These are phyloP conservation scores for Drosophila kuntzei DNA, from an alignment of 2,888 invertebrate genomes.

Conservation along the genomic window DNA sequence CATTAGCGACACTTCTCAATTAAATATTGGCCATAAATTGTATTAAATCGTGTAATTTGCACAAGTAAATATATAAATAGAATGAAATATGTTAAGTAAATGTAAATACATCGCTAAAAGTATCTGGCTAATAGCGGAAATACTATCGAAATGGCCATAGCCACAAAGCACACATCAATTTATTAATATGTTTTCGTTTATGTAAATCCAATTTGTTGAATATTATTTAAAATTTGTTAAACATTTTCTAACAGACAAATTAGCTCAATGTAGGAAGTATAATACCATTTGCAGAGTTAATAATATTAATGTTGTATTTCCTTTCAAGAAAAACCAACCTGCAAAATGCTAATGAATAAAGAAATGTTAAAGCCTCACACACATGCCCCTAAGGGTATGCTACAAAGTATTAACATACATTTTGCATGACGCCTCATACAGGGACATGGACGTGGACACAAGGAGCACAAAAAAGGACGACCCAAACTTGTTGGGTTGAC, in stretches of 20 bases:
- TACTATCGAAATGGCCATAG: constrained; percentile 24
- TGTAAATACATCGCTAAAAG: constrained; percentile 47
- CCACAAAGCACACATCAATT: neutral
- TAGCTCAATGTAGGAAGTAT: constrained; percentile 28
- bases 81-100: constrained; percentile 28
- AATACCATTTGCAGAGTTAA: constrained; percentile 41
- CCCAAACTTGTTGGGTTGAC: constrained; percentile 55
- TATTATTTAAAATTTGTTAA: constrained; percentile 55
- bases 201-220: constrained; percentile 49
- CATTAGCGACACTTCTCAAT: constrained; percentile 45
- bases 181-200: constrained; percentile 18
- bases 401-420: constrained; percentile 51
- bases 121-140: constrained; percentile 32
- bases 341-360: constrained; percentile 66
- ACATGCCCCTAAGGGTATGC: constrained; percentile 31
- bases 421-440: constrained; percentile 41
- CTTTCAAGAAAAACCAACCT: constrained; percentile 29
- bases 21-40: constrained; percentile 47
- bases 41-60: constrained; percentile 33
- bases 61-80: constrained; percentile 16
- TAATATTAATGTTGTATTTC: constrained; percentile 69
- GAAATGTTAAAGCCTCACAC: constrained; percentile 40
- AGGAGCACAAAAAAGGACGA: constrained; percentile 44
- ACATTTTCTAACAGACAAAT: constrained; percentile 53
- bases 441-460: constrained; percentile 19